Percentiles rank a stretch among this genome's conserved stretches.
These are phyloP conservation scores for Noctua comes DNA, from an alignment of 2,888 invertebrate genomes.

Conservation along the genomic window DNA sequence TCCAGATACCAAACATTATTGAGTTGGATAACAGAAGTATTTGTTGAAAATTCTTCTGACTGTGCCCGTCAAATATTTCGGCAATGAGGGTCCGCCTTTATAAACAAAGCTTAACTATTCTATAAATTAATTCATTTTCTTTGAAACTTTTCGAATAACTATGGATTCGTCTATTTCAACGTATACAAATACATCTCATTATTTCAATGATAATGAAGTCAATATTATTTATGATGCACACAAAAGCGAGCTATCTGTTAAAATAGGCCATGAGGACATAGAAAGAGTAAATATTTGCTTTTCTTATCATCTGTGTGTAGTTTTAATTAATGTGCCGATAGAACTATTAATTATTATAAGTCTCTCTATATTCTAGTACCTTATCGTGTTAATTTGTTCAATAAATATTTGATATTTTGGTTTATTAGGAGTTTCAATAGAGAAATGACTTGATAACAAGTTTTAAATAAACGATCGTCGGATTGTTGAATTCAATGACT, in stretches of 20 bases:
- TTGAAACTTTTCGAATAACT: neutral
- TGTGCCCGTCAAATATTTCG: neutral
- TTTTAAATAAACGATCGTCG: neutral
- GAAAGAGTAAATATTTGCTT: conserved; percentile 25
- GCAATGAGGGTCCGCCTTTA: neutral
- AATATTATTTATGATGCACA: neutral
- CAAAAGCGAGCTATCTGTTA: conserved; percentile 12
- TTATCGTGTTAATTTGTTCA: neutral
- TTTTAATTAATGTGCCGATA: neutral
- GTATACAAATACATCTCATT: neutral
- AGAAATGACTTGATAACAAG: neutral
- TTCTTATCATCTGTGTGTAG: conserved; percentile 21
- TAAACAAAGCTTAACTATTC: neutral
- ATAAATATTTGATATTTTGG: neutral
- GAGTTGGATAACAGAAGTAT: neutral
- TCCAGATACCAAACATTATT: conserved; percentile 12
- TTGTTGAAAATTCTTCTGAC: neutral
- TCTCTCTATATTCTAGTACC: neutral
- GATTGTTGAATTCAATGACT: neutral
- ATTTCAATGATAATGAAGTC: conserved; percentile 18
- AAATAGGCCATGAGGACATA: conserved; percentile 50
- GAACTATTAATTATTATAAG: neutral
- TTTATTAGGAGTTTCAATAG: neutral
- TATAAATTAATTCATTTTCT: neutral
- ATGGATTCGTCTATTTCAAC: neutral